A percentile compares a stretch with the other conserved stretches of the same genome.
phyloP scores from a whole-genome alignment of 2,888 invertebrate species.

The Rotaria macrura region DNA sequence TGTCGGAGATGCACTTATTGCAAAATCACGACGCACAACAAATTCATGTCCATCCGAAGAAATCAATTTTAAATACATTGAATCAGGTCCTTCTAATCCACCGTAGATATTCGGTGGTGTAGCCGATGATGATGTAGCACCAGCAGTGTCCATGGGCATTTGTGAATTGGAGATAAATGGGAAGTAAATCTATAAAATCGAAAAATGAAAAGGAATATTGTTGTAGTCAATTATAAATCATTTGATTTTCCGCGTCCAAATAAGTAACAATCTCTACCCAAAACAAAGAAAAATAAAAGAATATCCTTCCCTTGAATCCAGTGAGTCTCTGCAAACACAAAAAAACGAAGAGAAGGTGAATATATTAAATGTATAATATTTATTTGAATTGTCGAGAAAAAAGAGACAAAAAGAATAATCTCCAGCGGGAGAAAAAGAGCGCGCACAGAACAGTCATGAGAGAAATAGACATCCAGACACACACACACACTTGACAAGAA shows the following conservation, averaged over 20 bases:
- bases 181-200: no score
- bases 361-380: slow-evolving; percentile 12
- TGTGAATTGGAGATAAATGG: no score
- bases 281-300: no score
- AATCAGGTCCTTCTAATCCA: slow-evolving; percentile 64
- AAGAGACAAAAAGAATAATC: neutral
- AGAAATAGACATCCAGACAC: neutral
- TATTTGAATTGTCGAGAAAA: slow-evolving; percentile 5
- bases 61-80: slow-evolving; percentile 92
- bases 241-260: no score
- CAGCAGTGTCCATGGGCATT: neutral
- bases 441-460: neutral
- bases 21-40: slow-evolving; percentile 90
- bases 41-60: slow-evolving; percentile 97
- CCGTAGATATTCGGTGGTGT: neutral
- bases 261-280: no score
- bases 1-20: slow-evolving; percentile 80
- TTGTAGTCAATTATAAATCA: no score
- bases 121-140: neutral
- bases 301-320: no score
- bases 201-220: no score
- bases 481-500: slow-evolving; percentile 3
- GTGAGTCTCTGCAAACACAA: no score
- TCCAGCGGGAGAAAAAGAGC: neutral
- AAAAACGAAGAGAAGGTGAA: neutral